phyloP scores from a whole-genome alignment of 2,113 vertebrate genomes.

The Tachuris rubrigastra region DNA sequence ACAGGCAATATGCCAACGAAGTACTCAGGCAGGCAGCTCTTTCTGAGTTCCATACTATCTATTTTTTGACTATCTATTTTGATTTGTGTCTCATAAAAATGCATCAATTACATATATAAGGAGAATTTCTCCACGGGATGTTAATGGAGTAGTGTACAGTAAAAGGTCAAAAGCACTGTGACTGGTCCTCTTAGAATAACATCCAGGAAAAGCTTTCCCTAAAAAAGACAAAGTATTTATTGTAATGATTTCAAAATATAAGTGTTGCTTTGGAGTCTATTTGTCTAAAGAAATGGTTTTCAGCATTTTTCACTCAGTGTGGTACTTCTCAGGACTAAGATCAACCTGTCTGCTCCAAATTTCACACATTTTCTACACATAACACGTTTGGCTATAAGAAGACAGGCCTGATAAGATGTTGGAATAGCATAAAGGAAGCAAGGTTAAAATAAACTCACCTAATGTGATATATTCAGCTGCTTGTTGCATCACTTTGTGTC shows the following conservation, averaged over 20 bases:
- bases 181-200: slow-evolving; percentile 26
- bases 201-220: slow-evolving; percentile 44
- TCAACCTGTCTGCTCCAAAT: neutral
- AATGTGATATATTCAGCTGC: neutral
- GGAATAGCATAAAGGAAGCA: neutral
- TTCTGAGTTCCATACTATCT: neutral
- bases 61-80: slow-evolving; percentile 59
- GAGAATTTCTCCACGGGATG: slow-evolving; percentile 26
- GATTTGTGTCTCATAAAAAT: slow-evolving; percentile 57
- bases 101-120: slow-evolving; percentile 36
- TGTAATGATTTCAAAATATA: neutral
- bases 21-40: slow-evolving; percentile 15
- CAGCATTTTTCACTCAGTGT: neutral
- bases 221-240: slow-evolving; percentile 34
- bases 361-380: neutral
- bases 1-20: slow-evolving; percentile 29
- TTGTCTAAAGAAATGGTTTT: slow-evolving; percentile 21
- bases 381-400: neutral
- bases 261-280: slow-evolving; percentile 16
- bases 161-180: slow-evolving; percentile 54
- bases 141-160: slow-evolving; percentile 27
- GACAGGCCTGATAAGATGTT: neutral
- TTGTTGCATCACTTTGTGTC: neutral
- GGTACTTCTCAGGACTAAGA: neutral
- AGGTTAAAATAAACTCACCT: neutral